Evolutionary conservation across 92 coral and sea anemone species (phyloP).

Genomic region (Palythoa heliodiscus): DNA sequence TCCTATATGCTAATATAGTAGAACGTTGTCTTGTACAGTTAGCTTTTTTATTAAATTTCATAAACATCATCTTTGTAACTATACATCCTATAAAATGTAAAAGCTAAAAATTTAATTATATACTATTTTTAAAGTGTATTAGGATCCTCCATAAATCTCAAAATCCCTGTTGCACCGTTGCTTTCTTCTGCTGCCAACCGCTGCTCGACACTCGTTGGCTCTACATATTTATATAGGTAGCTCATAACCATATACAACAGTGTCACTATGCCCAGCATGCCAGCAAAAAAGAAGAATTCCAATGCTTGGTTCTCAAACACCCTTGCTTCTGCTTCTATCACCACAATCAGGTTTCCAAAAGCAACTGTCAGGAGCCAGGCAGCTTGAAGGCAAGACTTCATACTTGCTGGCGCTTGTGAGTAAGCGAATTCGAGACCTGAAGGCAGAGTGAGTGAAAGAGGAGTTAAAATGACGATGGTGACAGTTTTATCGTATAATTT

Average conservation of each 20-base stretch:
- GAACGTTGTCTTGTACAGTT: too few species aligned
- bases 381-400: slow-evolving; percentile 89
- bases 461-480: not conserved
- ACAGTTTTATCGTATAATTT: too few species aligned
- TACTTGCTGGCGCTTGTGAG: slow-evolving; percentile 82
- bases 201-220: slow-evolving; percentile 22
- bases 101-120: too few species aligned
- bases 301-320: slow-evolving; percentile 60
- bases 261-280: slow-evolving; percentile 71
- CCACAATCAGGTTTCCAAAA: slow-evolving; percentile 81
- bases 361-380: slow-evolving; percentile 88
- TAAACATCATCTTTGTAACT: too few species aligned
- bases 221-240: slow-evolving; percentile 59
- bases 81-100: too few species aligned
- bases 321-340: slow-evolving; percentile 80
- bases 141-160: slow-evolving; percentile 40
- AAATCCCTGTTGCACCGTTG: slow-evolving; percentile 58
- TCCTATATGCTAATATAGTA: too few species aligned
- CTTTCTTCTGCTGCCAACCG: slow-evolving; percentile 34
- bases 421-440: slow-evolving; percentile 83
- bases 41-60: too few species aligned
- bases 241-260: slow-evolving; percentile 62
- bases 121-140: not conserved
- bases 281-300: slow-evolving; percentile 83
- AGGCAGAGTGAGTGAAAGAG: not conserved